Conservation (phyloP, 2,888 invertebrate species). For the Perdita meconis region DNA sequence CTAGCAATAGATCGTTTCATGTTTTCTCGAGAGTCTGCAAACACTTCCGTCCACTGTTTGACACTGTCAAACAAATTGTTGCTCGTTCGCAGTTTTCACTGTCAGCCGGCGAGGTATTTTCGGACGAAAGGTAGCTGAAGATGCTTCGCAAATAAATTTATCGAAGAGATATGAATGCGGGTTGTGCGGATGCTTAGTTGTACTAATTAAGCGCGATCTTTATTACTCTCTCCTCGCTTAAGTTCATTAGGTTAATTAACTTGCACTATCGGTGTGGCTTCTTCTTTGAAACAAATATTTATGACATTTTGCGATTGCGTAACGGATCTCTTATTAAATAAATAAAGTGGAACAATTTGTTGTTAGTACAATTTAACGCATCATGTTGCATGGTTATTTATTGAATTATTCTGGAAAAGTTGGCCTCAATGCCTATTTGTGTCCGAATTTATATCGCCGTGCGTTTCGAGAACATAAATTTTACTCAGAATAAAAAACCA, state of each 20-base stretch:
- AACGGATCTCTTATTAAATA: slow-evolving; percentile 2
- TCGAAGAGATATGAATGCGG: background rate
- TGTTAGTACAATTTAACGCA: too few relatives aligned
- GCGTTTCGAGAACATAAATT: too few relatives aligned
- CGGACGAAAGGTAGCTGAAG: background rate
- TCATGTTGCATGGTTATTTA: too few relatives aligned
- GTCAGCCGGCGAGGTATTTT: too few relatives aligned
- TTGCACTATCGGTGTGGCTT: background rate
- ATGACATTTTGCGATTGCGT: background rate
- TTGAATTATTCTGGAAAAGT: too few relatives aligned
- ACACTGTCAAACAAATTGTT: too few relatives aligned
- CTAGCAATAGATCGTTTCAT: too few relatives aligned
- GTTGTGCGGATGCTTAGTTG: background rate
- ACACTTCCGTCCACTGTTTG: too few relatives aligned
- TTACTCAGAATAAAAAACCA: too few relatives aligned
- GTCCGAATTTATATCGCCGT: too few relatives aligned
- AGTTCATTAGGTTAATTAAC: background rate
- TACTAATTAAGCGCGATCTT: background rate
- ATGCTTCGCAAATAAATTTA: background rate
- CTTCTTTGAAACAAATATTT: background rate
- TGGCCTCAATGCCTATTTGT: background rate
- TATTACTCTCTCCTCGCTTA: background rate
- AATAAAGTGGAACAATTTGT: slow-evolving; percentile 1
- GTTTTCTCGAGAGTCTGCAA: background rate
- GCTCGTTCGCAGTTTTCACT: too few relatives aligned